Base-by-base conservation (phyloP, 2,888 invertebrate species). In the Apodemia mormo region DNA sequence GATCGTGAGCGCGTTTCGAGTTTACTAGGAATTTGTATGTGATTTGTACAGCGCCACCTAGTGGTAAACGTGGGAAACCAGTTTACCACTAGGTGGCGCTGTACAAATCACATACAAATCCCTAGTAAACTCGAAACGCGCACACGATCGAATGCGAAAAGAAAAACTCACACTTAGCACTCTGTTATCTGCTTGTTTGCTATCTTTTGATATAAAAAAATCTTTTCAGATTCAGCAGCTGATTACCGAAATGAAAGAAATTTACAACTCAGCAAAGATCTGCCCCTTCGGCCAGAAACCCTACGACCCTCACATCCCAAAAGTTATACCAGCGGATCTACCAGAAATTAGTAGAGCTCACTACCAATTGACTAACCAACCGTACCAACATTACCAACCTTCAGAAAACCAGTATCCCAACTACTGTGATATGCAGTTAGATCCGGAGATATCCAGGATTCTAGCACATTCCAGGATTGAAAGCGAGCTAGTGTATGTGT, bases 161-260 rank as follows among this genome's bases (percentile, higher is more conserved):
- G n/a, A n/a, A n/a, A n/a, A n/a, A n/a, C n/a, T n/a, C n/a, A n/a
- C n/a, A n/a, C n/a, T n/a, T n/a, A 22, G 22, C 22, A 22, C 22
- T 22, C 22, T 22, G 22, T 22, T 22, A 22, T 22, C 22, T 22
- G 22, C 22, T 22, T 22, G 0, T 22, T 22, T 22, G 22, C 22
- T 22, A 22, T 22, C 22, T 22, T 22, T 22, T 22, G 22, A 22
- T 22, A 22, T 22, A 22, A 22, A 22, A 22, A 22, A 22, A 4
- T 67, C 33, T 7, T 68, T 75, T 67, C 87, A 96, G 96, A 94
- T 96, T 69, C 95, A 96, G 78, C 95, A 95, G 79, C 80, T 96
- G 49, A 95, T 97, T 77, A 91, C 95, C 0, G 96, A 96, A 81
- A 97, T 97, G 97, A 96, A 96, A 80, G 96, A 96, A 77, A 93